A percentile compares a stretch with the other conserved stretches of the same genome.
Conservation (phyloP, 1,140 invertebrate species). For the Pseudoatta argentina region DNA sequence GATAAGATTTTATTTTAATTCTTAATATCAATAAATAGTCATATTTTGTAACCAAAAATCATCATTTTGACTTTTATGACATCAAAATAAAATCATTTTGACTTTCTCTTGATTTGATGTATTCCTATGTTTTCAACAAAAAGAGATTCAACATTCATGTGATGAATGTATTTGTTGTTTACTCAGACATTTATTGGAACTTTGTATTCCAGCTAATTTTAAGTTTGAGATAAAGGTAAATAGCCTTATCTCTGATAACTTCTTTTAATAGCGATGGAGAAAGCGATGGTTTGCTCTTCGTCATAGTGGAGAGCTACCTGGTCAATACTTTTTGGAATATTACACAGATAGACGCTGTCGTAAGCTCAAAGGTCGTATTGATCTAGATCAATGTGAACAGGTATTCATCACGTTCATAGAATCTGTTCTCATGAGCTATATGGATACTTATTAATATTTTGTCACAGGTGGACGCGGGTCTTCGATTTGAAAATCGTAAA, state of each 20-base stretch:
- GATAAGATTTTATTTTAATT: too few relatives aligned
- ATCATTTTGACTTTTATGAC: too few relatives aligned
- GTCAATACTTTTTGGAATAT: slow-evolving; percentile 97
- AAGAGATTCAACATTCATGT: not conserved
- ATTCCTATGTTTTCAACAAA: not conserved
- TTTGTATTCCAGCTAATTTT: not conserved
- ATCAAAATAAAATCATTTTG: too few relatives aligned
- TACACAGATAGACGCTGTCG: slow-evolving; percentile 95
- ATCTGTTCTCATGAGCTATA: slow-evolving; percentile 20
- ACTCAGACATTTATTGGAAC: not conserved
- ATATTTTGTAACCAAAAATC: too few relatives aligned
- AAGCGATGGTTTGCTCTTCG: slow-evolving; percentile 96
- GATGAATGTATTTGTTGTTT: not conserved
- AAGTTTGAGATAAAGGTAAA: not conserved
- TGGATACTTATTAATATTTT: slow-evolving; percentile 13
- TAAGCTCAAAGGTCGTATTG: slow-evolving; percentile 96
- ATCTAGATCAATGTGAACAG: slow-evolving; percentile 98
- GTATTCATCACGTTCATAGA: slow-evolving; percentile 85
- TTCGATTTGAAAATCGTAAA: slow-evolving; percentile 93
- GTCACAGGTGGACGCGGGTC: slow-evolving; percentile 93
- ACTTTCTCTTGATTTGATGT: too few relatives aligned
- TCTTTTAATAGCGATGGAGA: slow-evolving; percentile 93
- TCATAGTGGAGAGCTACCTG: slow-evolving; percentile 95
- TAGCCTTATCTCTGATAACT: slow-evolving; percentile 34
- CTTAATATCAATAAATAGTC: too few relatives aligned